Evolutionary conservation across 92 coral and sea anemone genomes (phyloP), one percentile per base, ranked within the genome.

Genomic region (Heteractis magnifica): DNA sequence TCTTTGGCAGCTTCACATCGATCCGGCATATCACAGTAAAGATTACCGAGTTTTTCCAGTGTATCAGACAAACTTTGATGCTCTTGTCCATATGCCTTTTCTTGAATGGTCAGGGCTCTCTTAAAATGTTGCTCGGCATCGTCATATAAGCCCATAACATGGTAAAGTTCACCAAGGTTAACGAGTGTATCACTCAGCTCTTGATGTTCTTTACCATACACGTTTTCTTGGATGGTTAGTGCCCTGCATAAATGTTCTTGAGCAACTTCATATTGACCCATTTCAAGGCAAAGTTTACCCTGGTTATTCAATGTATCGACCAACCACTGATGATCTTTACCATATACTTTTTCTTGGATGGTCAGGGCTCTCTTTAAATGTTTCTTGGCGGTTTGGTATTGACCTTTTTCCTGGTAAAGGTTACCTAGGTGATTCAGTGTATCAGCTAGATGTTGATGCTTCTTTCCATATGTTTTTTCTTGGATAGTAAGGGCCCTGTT

Each of bases 51-150:
- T 6, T 79, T 71, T 18, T 10, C 3, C 15, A 74, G 72, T n/a
- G 73, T 51, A 10, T 4, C 19, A 16, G 86, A 80, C 52, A 83
- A 77, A 1, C 44, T 34, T 34, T 34, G 44, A 34, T 34, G 44
- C 1, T 34, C 44, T 34, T 34, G 44, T 1, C 44, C 44, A 34
- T 34, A 2, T 23, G 86, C 81, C 52, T 58, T 49, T 34, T 75
- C 81, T 52, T 18, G 4, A 16, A 83, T 83, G 44, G 21, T 65
- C 70, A 75, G 58, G 4, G 86, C 81, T 70, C 79, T 83, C 9
- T 83, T 48, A 21, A 52, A 21, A 44, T 48, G 44, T 6, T 83
- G 48, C 49, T 60, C 62, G 41, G 87, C 87, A 49, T 83, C 59
- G 10, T 19, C 50, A 56, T n/a, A 52, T 20, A 34, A 8, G 3